Base-by-base conservation (phyloP, 92 coral and sea anemone genomes). In the Ricordea florida region DNA sequence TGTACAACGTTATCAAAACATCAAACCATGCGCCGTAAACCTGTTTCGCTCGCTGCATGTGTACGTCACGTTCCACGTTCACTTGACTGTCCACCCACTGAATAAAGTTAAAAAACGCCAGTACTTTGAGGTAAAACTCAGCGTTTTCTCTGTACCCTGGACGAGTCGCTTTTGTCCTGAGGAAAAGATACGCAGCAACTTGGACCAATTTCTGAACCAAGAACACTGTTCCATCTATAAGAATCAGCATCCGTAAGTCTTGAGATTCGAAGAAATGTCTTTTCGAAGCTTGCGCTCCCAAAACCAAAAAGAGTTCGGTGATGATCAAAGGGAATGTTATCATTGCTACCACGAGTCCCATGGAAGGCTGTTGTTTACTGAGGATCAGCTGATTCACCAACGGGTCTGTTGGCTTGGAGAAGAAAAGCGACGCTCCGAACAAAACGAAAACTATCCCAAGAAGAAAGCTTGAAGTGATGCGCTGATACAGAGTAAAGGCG, bases 91-190 rank as follows among this genome's bases (percentile, higher is more conserved):
- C 92, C 10, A 91, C 64, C 97, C 97, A 91, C 30, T 48, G 57
- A 14, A 81, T 72, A 49, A 91, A 83, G 70, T 90, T 90, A 35
- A 72, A 71, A 68, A 72, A 90, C n/a, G 96, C 84, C 69, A 89
- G 32, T 13, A 89, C 76, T 34, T 62, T 72, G 74, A 83, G 79
- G 61, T 88, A 83, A 77, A 88, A 88, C 35, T 57, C 63, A 0
- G 87, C 83, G 18, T 77, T 81, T 35, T 57, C 55, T 36, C 63
- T 69, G 62, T 56, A 84, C n/a, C 62, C 10, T 13, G 14, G 35
- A 34, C 67, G 14, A 8, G 76, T 45, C 20, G 23, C 27, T 51
- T 56, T 48, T 47, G 60, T 69, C 31, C 92, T 78, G 2, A 90
- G 18, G 17, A 46, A 52, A 18, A 86, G 18, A 44, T 90, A 90